Evolutionary conservation across 2,113 vertebrate genomes (phyloP), one percentile per base, ranked within the genome.

Genomic region (Hippocampus zosterae): DNA sequence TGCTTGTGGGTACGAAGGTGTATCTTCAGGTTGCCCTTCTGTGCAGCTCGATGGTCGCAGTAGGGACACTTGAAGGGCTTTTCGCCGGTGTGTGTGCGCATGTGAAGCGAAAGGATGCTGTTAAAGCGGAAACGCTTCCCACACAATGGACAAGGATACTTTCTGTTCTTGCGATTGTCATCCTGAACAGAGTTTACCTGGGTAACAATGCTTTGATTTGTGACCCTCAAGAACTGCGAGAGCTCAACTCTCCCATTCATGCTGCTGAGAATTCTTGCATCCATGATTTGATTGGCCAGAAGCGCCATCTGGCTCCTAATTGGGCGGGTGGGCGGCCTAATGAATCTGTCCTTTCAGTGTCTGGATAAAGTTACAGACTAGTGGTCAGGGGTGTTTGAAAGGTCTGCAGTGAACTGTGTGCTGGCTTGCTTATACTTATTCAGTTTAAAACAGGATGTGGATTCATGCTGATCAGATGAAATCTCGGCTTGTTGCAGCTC

Each of bases 61-160:
- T 98, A 99, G 0, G 97, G 97, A 73, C 97, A 99, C 85, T 99
- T 98, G 86, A 98, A 99, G 0, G 97, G 97, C 87, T 99, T 99
- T 91, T 99, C 97, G 1, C 97, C 97, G 0, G 97, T 99, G 87
- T 99, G 97, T 19, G 97, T 99, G 73, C 97, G 93, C 97, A 99
- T 99, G 84, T 99, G 98, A 15, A 99, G 93, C 0, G 97, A 98
- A 0, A 99, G 93, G 78, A 99, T 99, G 90, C 98, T 99, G 91
- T 99, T 99, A 76, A 99, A 99, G 29, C 97, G 95, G 75, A 99
- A 99, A 13, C 97, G 96, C 71, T 99, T 99, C 46, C 97, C 97
- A 25, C 97, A 99, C 18, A 99, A 87, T 0, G 96, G 96, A 74
- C 97, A 99, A 0, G 97, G 97, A 79, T 98, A 99, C 90, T 99